These are phyloP conservation scores for Stigmatopora nigra DNA, from an alignment of 2,113 vertebrate species.

Conservation along the genomic window DNA sequence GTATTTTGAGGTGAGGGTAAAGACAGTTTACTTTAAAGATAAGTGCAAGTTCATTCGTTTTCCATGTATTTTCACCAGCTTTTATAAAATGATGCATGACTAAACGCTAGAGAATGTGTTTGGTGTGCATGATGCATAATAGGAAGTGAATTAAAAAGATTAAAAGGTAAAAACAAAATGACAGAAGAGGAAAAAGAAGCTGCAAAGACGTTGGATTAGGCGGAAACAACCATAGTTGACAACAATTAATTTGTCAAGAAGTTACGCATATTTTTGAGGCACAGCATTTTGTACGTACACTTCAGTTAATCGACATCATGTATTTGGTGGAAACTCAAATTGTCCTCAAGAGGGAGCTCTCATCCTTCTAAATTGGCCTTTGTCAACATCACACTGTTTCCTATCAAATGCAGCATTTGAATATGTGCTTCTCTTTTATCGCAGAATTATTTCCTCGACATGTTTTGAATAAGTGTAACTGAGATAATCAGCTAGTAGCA, in stretches of 20 bases:
- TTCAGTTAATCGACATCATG: constrained; percentile 2
- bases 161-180: neutral
- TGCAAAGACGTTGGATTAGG: neutral
- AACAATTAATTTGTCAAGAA: constrained; percentile 3
- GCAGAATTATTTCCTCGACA: constrained; percentile 12
- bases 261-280: constrained; percentile 1
- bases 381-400: neutral
- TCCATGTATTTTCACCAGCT: too few relatives aligned
- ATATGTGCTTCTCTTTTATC: neutral
- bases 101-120: neutral
- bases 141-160: constrained; percentile 1
- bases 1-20: too few relatives aligned
- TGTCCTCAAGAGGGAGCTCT: constrained; percentile 56
- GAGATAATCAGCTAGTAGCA: neutral
- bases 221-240: constrained; percentile 3
- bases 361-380: constrained; percentile 36
- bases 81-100: too few relatives aligned
- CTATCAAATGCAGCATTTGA: neutral
- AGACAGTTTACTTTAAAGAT: too few relatives aligned
- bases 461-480: neutral
- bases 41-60: too few relatives aligned
- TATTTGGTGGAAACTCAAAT: neutral
- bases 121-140: constrained; percentile 3
- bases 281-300: neutral
- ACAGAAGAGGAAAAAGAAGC: constrained; percentile 9